A percentile compares a stretch with the other conserved stretches of the same genome.
These are phyloP conservation scores for Passer domesticus DNA, from an alignment of 2,113 vertebrate species.

Conservation along the genomic window DNA sequence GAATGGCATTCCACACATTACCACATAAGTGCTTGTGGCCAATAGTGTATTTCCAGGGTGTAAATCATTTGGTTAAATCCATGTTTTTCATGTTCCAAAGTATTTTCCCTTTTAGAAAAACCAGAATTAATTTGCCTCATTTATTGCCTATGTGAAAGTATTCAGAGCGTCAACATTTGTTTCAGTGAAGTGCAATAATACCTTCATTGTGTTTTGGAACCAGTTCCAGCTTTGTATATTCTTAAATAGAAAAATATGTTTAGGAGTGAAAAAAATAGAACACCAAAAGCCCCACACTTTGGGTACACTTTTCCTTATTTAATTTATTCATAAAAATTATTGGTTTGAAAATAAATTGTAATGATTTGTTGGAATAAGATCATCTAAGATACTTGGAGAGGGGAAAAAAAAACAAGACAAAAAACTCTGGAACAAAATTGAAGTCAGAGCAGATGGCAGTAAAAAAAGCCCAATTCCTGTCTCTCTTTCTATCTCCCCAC, in stretches of 20 bases:
- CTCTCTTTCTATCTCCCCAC: neutral
- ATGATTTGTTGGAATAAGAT: fast-evolving
- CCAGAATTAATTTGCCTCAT: neutral
- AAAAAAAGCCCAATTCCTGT: neutral
- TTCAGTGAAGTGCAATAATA: neutral
- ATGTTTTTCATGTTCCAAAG: conserved; percentile 29
- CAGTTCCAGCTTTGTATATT: conserved; percentile 16
- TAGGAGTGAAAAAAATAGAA: neutral
- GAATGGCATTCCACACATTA: neutral
- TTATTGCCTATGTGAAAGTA: conserved; percentile 9
- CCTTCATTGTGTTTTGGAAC: conserved; percentile 17
- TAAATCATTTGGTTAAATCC: conserved; percentile 26
- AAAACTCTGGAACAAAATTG: neutral
- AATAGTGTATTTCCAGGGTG: neutral
- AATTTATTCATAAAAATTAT: neutral
- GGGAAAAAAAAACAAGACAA: neutral
- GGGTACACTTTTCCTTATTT: neutral
- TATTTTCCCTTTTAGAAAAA: conserved; percentile 46
- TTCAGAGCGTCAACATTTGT: neutral
- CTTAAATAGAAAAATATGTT: conserved; percentile 26
- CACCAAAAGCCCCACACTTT: neutral
- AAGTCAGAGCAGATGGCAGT: neutral
- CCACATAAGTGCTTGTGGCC: neutral
- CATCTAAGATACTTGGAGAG: neutral
- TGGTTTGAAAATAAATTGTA: neutral